Percentiles rank a stretch among this genome's conserved stretches.
These are phyloP conservation scores for Helleia helle DNA, from an alignment of 2,888 invertebrate genomes.

Conservation along the genomic window DNA sequence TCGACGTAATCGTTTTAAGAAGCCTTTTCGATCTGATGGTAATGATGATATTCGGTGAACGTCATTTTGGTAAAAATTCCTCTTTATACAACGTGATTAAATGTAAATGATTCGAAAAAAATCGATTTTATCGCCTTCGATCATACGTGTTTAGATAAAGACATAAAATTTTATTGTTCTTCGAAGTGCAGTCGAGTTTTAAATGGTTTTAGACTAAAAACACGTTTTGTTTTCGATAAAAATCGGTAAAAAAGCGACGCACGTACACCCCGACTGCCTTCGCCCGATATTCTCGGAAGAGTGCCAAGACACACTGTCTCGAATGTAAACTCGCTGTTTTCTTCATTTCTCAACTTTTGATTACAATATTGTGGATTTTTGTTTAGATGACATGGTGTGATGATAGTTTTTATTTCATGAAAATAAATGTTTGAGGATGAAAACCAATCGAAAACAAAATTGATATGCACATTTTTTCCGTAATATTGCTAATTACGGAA, in stretches of 20 bases:
- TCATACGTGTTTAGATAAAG: slow-evolving; percentile 36
- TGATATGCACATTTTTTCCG: too few species aligned
- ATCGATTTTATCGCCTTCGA: slow-evolving; percentile 32
- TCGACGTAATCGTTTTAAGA: too few species aligned
- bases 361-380: slow-evolving; percentile 26
- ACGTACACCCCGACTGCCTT: slow-evolving; percentile 25
- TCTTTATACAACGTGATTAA: slow-evolving; percentile 21
- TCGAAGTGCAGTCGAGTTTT: slow-evolving; percentile 35
- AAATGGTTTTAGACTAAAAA: slow-evolving; percentile 33
- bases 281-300: slow-evolving; percentile 32
- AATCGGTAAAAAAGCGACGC: slow-evolving; percentile 37
- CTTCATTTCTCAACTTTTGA: slow-evolving; percentile 30
- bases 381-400: too few species aligned
- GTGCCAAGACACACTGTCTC: slow-evolving; percentile 17
- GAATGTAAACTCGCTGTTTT: slow-evolving; percentile 35
- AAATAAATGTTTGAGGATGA: too few species aligned
- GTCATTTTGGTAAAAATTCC: too few species aligned
- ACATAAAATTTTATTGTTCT: slow-evolving; percentile 49
- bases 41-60: too few species aligned
- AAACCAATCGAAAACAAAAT: too few species aligned
- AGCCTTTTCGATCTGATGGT: too few species aligned
- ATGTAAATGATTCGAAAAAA: slow-evolving; percentile 22
- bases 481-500: too few species aligned
- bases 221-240: slow-evolving; percentile 37
- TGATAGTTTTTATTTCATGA: too few species aligned